Base-by-base conservation (phyloP, 1,140 invertebrate species). In the Drosophila melanogaster region DNA sequence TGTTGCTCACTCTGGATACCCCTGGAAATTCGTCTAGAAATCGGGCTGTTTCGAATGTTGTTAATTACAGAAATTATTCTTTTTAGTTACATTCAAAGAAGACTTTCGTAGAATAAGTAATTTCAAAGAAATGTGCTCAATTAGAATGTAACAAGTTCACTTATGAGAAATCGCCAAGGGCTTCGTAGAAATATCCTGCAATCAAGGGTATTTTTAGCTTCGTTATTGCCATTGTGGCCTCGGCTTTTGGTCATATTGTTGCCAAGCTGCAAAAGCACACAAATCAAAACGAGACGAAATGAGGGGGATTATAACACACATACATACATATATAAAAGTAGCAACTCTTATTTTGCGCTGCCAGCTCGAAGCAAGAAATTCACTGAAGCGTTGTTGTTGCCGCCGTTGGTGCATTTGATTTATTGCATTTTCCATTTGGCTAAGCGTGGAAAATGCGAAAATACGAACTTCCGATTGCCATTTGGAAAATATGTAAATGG, bases 391-490 rank as follows among this genome's bases (percentile, higher is more conserved):
- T 65, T 66, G 44, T 56, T 74, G 65, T 64, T 64, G 41, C 17
- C 40, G 53, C 58, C 19, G 41, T 4, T 74, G 58, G 50, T 47
- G 22, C 47, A 54, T 76, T 77, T 77, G 74, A 77, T 69, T 77
- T 77, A 77, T 77, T 78, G 58, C 67, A 50, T 77, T 74, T 70
- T 75, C 55, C 64, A 61, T 81, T 66, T 65, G 55, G 64, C 71
- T 49, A 57, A 80, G 77, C 72, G 59, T 81, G 78, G 65, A 61
- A 76, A 81, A 74, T 75, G 80, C 50, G 60, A 76, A 59, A 81
- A 80, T 65, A 35, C 65, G 40, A 67, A 78, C 79, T 81, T 81
- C 79, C 79, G 79, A 77, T 79, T 67, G 69, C 54, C 61, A 56
- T 76, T 76, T 58, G 49, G 41, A 51, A 47, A 66, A 64, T 56